These are phyloP conservation scores for Panurus biarmicus DNA, from an alignment of 2,113 vertebrate species.

Conservation along the genomic window DNA sequence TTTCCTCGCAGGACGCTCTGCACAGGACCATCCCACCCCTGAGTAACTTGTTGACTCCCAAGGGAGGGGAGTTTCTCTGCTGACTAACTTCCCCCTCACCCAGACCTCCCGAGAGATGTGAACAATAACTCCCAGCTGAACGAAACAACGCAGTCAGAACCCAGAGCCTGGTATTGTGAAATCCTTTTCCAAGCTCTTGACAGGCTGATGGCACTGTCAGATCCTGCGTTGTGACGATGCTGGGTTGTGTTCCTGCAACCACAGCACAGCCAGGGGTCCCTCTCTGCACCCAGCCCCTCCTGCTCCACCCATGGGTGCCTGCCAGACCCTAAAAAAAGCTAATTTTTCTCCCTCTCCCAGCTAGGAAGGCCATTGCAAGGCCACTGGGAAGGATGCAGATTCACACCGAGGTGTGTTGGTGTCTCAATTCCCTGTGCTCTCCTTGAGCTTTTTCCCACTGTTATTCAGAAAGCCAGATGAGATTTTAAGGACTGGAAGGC, in stretches of 20 bases:
- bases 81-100: background rate
- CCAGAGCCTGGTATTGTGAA: background rate
- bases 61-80: background rate
- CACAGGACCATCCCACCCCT: background rate
- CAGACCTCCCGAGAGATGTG: background rate
- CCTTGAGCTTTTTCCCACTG: background rate
- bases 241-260: background rate
- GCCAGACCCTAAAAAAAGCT: background rate
- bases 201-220: background rate
- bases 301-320: background rate
- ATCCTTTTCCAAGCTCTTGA: background rate
- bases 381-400: background rate
- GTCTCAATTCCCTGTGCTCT: background rate
- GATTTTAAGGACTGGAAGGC: background rate
- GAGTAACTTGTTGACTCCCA: background rate
- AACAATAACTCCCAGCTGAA: background rate
- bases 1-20: background rate
- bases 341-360: background rate
- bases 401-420: background rate
- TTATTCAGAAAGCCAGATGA: background rate
- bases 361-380: background rate
- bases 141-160: background rate
- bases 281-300: background rate
- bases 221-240: fast-evolving
- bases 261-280: background rate